Evolutionary conservation across 2,888 invertebrate genomes (phyloP), one percentile per base, ranked within the genome.

Genomic region (Amiota mariae): DNA sequence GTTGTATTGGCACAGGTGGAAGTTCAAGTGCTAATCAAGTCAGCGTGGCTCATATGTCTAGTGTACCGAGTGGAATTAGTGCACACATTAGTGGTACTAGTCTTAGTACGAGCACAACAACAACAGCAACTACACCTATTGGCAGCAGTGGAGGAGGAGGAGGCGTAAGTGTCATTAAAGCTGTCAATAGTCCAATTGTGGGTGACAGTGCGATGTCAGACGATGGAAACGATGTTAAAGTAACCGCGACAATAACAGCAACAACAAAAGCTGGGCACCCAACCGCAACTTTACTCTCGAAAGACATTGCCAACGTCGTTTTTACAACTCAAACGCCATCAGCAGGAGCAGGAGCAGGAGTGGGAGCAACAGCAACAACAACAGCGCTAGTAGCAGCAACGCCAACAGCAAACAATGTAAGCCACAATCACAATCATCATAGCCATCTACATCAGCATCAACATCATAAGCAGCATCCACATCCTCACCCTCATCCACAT

Each of bases 31-130:
- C 61, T 8, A 72, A 77, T 0, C 72, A 75, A 0, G 59, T 74
- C 71, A 75, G 74, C 73, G 74, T 82, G 73, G 78, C 81, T 76
- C 79, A 84, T 76, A 84, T 87, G 81, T 84, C 89, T 72, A 87
- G 87, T 81, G 88, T 89, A 76, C 89, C 89, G 73, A 88, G 89
- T 77, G 89, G 89, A 75, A 89, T 89, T 63, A 88, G 89, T 75
- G 89, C 86, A 20, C 89, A 89, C 73, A 89, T 89, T 72, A 89
- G 89, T 73, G 89, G 89, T 71, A 89, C 88, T 20, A 89, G 89
- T 61, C 75, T 89, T 66, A 88, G 88, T 75, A 89, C 89, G 12
- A 87, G 83, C 72, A 88, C 88, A 11, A 81, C 84, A 51, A 86
- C 85, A 68, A 85, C 85, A 18, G 85, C 85, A 20, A 87, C 86